Base-by-base conservation (phyloP, 2,797 vertebrate genomes). In the Sternotherus odoratus region DNA sequence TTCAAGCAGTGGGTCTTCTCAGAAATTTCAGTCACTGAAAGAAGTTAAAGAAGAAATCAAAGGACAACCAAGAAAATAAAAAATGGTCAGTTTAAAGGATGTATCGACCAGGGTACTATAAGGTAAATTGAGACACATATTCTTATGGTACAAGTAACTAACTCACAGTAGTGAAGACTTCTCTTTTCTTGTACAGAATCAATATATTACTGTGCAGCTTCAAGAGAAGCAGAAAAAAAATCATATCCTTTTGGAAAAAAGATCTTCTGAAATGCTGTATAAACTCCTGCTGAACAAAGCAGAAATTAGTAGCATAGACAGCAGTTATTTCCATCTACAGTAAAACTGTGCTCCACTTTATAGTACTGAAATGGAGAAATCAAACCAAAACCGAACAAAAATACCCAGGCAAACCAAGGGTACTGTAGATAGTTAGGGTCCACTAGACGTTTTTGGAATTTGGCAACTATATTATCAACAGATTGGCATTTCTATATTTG, bases 31-130 rank as follows among this genome's bases (percentile, higher is more conserved):
- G 6, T 24, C 50, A 33, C 72, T 90, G 85, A 69, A 60, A 93
- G 90, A 96, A 87, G 84, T 93, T 92, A 94, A 95, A 89, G 60
- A 94, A 96, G 92, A 94, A 96, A 96, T 94, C 86, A 91, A 95
- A 95, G 69, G 75, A 75, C 89, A 93, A 92, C 21, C 26, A 93
- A 79, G 56, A 95, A 96, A 96, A 96, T 93, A 96, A 95, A 95
- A 96, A 88, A 2, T 66, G 91, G 90, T 89, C 91, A 87, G 77
- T 94, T 94, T 91, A 87, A 93, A 90, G 87, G 93, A 93, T 79
- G 74, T 81, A 79, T 89, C 30, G 23, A 84, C 63, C 30, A 74
- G 91, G 90, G 82, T 94, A 81, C 78, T 24, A 23, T 87, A 94
- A 96, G 88, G 53, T 77, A 94, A 92, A 91, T 89, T 86, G 86